Conservation (phyloP, 2,113 vertebrate genomes). For the Hippopotamus amphibius region DNA sequence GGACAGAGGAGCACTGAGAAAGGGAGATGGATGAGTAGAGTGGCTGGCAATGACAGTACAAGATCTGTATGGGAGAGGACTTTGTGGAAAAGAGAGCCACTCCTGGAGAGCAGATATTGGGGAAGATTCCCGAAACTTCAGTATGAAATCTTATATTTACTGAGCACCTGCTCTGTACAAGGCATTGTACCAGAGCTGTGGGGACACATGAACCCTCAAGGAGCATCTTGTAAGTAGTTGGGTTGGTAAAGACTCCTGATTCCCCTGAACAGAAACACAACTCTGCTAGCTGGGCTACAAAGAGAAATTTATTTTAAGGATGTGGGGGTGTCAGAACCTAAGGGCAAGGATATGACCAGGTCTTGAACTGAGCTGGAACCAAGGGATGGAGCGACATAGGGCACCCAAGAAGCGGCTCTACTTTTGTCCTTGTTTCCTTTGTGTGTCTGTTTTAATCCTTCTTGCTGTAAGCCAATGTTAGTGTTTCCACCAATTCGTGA, state of each 20-base stretch:
- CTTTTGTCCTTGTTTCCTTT: background rate
- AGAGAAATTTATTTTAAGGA: background rate
- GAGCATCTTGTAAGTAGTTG: background rate
- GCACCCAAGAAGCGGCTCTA: background rate
- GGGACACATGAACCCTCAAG: background rate
- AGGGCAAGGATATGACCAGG: background rate
- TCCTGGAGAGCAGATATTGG: background rate
- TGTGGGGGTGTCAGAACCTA: background rate
- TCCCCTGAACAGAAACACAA: background rate
- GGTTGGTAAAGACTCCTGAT: background rate
- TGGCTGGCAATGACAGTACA: background rate
- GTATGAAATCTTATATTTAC: background rate
- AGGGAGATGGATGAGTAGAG: background rate
- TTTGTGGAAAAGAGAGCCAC: background rate
- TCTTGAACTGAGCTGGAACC: background rate
- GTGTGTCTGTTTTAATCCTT: background rate
- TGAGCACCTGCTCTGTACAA: background rate
- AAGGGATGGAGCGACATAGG: background rate
- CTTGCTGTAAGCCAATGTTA: background rate
- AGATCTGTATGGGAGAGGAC: background rate
- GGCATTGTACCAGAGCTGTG: background rate
- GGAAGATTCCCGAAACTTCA: background rate
- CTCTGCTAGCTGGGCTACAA: background rate
- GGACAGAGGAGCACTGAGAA: background rate
- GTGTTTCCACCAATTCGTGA: background rate